Conservation (phyloP, 2,888 invertebrate genomes). For the Thecophora atra region DNA sequence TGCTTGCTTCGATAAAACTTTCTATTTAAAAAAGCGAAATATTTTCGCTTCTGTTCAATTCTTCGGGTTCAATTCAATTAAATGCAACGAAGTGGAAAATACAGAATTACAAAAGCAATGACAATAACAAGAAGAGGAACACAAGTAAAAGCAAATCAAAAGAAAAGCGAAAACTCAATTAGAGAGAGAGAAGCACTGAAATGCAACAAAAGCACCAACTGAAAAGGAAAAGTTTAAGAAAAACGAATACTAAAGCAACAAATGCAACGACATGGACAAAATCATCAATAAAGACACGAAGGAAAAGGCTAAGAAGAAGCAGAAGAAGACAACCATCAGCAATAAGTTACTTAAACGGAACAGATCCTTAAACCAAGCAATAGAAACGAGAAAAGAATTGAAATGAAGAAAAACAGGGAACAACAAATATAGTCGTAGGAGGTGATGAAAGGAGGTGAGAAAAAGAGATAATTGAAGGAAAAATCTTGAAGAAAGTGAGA, state of each 20-base stretch:
- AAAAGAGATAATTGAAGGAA: too few relatives aligned
- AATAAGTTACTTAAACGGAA: constrained; percentile 2
- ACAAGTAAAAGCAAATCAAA: background rate
- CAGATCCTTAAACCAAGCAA: background rate
- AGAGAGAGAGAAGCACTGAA: constrained; percentile 10
- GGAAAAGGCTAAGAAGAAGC: too few relatives aligned
- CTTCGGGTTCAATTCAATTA: constrained; percentile 24
- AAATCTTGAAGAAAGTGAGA: too few relatives aligned
- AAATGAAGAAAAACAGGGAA: background rate
- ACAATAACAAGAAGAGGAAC: constrained; percentile 26
- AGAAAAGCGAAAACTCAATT: constrained; percentile 37
- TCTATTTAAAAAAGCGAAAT: background rate
- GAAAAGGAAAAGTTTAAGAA: background rate
- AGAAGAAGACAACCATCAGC: constrained; percentile 5
- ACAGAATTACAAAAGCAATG: constrained; percentile 33
- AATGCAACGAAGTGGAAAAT: constrained; percentile 38
- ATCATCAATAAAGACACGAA: too few relatives aligned
- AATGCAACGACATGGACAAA: too few relatives aligned
- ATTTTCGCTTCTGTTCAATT: constrained; percentile 16
- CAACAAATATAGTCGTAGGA: background rate
- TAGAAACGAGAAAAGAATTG: background rate
- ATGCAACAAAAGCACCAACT: background rate
- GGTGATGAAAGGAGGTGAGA: too few relatives aligned
- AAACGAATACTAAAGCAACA: too few relatives aligned
- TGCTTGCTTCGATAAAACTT: too few relatives aligned